Evolutionary conservation across 1,140 invertebrate genomes (phyloP), one percentile per base, ranked within the genome.

Genomic region (Microplitis mediator): DNA sequence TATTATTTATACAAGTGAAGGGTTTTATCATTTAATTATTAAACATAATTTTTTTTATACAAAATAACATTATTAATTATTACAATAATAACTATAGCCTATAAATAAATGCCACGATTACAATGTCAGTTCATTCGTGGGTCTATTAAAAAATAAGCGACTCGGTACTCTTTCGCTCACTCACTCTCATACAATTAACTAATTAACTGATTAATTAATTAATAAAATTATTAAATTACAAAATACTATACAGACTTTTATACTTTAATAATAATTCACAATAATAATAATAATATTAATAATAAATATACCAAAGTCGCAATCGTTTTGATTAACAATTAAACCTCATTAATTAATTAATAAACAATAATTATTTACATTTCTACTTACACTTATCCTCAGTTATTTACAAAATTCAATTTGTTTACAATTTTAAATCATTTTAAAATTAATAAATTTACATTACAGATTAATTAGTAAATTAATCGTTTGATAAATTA

Each of bases 111-210:
- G 64, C 73, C 81, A 81, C 80, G 79, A 81, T 75, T 72, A 39
- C 32, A 74, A 66, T 74, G 66, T 85, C 83, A 83, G 83, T 85
- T 78, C 82, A 77, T 67, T 84, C 80, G 78, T 80, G 80, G 70
- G 71, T 71, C 23, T 23, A 23, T 23, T 11, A 34, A 13, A 39
- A 60, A 70, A 65, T 35, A 64, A 69, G 52, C 39, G 58, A 72
- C 61, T 65, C 65, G 54, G 52, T 61, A 54, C 36, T 67, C 35
- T 56, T 52, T n/a, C 68, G 61, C 61, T 9, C 58, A 31, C 52
- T 56, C 23, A 23, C 23, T 23, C 23, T 71, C 9, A 50, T 39
- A 35, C 52, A 39, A 13, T 52, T 23, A 23, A 23, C 23, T 23
- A 23, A 23, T 23, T 23, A 23, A 23, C 23, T 23, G 23, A 23